Base-by-base conservation (phyloP, 2,888 invertebrate species). In the Chloromyia formosa region DNA sequence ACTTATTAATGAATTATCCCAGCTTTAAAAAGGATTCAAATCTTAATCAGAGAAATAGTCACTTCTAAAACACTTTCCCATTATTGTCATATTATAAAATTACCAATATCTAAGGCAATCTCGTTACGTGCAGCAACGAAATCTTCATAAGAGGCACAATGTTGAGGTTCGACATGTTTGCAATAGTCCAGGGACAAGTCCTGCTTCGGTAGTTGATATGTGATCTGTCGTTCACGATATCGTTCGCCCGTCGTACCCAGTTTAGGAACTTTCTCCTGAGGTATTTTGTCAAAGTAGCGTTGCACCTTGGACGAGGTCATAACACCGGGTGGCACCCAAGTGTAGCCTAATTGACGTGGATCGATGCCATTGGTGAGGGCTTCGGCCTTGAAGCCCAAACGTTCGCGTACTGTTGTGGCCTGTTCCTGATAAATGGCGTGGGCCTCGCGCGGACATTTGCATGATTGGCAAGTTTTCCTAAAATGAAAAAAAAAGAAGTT, bases 71-170 rank as follows among this genome's bases (percentile, higher is more conserved):
- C n/a, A n/a, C n/a, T n/a, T n/a, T n/a, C n/a, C n/a, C n/a, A n/a
- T n/a, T n/a, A n/a, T n/a, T n/a, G n/a, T n/a, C n/a, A n/a, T n/a
- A n/a, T n/a, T n/a, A n/a, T n/a, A n/a, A n/a, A n/a, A n/a, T 82
- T 84, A 86, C 95, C 98, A 82, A 98, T 95, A 85, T 98, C 98
- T 82, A 98, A 89, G 54, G 97, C 96, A 80, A 96, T 93, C 87
- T 97, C 96, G 86, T 98, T 98, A 72, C 98, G 89, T 73, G 94
- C 94, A 69, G 95, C 92, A 80, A 97, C 93, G 85, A 98, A 98
- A 85, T 97, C 96, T 86, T 96, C 94, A 84, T 94, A 98, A 81
- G 94, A 92, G 79, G 91, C 90, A 81, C 90, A 89, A 82, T 94
- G 91, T 81, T 90, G 89, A 18, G 91, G 88, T 78, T 94, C 93